phyloP scores from a whole-genome alignment of 2,113 vertebrate genomes.

The Deroptyus accipitrinus region DNA sequence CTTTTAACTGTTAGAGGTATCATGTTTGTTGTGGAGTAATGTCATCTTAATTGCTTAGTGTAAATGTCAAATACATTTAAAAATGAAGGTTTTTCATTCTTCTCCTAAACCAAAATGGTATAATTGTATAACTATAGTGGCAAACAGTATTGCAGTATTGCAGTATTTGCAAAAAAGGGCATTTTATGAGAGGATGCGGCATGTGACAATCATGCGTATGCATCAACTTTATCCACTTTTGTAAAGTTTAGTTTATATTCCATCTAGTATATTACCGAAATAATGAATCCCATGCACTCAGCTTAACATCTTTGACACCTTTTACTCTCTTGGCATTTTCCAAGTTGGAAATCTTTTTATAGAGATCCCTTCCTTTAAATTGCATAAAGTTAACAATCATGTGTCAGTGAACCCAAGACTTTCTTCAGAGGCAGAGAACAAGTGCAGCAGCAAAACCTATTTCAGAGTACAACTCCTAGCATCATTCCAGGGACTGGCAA shows the following conservation, averaged over 20 bases:
- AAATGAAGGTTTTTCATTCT: neutral
- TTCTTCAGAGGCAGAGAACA: neutral
- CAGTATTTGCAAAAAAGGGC: neutral
- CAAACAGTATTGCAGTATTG: neutral
- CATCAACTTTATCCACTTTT: neutral
- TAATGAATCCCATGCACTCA: neutral
- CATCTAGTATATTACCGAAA: neutral
- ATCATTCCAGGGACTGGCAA: neutral
- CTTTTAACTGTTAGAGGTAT: neutral
- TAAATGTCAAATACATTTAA: neutral
- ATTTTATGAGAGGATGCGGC: neutral
- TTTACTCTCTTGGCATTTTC: constrained; percentile 5
- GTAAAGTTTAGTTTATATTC: neutral
- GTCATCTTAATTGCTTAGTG: neutral
- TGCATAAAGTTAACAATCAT: neutral
- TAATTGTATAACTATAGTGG: too few relatives aligned
- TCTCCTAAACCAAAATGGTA: neutral
- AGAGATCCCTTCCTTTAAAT: neutral
- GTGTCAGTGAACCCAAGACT: neutral
- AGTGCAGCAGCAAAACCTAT: neutral
- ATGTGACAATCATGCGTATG: neutral
- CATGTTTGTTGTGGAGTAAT: neutral
- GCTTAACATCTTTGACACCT: neutral
- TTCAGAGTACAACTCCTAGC: neutral
- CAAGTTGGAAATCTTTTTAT: neutral